Base-by-base conservation (phyloP, 1,140 invertebrate species). In the Homalodisca vitripennis region DNA sequence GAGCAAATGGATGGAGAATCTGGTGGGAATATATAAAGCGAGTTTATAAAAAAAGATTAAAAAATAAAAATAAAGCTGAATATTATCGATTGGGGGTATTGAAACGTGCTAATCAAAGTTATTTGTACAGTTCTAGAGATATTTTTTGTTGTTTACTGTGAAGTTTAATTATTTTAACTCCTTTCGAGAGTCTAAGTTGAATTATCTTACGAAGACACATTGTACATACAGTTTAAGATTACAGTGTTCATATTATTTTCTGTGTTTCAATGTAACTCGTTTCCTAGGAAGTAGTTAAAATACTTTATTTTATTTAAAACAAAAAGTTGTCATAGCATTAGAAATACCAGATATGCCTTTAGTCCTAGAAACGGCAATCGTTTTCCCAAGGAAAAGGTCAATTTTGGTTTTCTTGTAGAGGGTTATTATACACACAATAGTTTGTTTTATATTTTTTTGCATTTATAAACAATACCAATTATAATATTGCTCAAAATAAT, bases 201-300 rank as follows among this genome's bases (percentile, higher is more conserved):
- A 60, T 60, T 60, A 60, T 60, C 26, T 60, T 60, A 60, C 24
- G 14, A 60, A 60, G 55, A 60, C 55, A 60, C 55, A 60, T 60
- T 60, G 55, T 60, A 60, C 55, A 60, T 60, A 60, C 55, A 60
- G 55, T 60, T 60, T 30, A 60, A 60, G 12, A 60, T 60, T 60
- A 60, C 55, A 60, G 29, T 6, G 14, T 22, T 60, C 10, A 60
- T 60, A 60, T 60, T 6, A 60, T 60, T 30, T 60, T 26, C 24
- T 60, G 55, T 60, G 55, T 60, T 22, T 41, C 17, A 10, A 17
- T 41, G 34, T 41, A 10, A 10, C 17, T 17, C 34, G n/a, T n/a
- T n/a, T n/a, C n/a, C n/a, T n/a, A n/a, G n/a, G n/a, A n/a, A n/a
- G n/a, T n/a, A n/a, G n/a, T n/a, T n/a, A n/a, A n/a, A n/a, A n/a